Percentiles rank a stretch among this genome's conserved stretches.
Evolutionary conservation across 2,888 invertebrate species (phyloP).

Genomic region (Slavum lentiscoides): DNA sequence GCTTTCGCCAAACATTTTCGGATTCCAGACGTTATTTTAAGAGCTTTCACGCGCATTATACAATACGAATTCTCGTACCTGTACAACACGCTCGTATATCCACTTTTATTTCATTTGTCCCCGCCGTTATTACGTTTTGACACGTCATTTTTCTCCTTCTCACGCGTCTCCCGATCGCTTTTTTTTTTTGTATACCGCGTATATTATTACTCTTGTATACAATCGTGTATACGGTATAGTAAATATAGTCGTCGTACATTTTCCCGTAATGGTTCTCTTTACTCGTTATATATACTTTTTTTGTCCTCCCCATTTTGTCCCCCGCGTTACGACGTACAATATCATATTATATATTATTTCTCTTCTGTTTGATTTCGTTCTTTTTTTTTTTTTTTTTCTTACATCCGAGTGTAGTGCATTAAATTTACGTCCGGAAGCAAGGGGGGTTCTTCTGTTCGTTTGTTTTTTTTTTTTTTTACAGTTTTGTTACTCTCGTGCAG

Average conservation of each 20-base stretch:
- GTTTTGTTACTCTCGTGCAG: background rate
- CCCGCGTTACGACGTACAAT: background rate
- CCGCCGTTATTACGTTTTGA: background rate
- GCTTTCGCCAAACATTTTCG: too few species aligned
- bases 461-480: background rate
- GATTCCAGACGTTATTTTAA: too few species aligned
- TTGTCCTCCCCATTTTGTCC: too few species aligned
- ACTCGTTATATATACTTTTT: background rate
- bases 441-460: background rate
- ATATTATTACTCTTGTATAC: background rate
- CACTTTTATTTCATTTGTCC: background rate
- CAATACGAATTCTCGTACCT: too few species aligned
- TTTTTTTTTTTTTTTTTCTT: background rate
- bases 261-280: conserved; percentile 6
- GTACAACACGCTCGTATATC: background rate
- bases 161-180: too few species aligned
- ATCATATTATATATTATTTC: conserved; percentile 3
- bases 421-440: background rate
- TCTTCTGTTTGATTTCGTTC: background rate
- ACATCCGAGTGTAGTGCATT: background rate
- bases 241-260: background rate
- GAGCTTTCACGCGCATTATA: background rate
- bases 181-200: background rate
- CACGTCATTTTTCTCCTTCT: background rate
- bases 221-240: background rate